Conservation (phyloP, 30 jellyfish, hydroid and myxozoan genomes). For the Hydractinia symbiolongicarpus region DNA sequence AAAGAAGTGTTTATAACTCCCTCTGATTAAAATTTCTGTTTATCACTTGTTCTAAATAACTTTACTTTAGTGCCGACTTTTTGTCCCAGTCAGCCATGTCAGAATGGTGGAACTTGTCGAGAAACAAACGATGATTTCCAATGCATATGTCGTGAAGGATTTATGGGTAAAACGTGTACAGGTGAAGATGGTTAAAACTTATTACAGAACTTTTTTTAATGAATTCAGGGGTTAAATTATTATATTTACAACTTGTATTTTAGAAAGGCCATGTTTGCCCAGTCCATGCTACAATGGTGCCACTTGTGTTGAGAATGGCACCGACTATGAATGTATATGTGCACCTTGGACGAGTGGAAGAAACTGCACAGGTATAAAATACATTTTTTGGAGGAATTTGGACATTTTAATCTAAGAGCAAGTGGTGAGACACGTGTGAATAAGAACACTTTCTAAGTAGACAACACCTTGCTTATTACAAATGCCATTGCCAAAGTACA, state of each 20-base stretch:
- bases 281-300: slow-evolving; percentile 75
- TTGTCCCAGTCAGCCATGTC: slow-evolving; percentile 71
- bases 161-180: slow-evolving; percentile 65
- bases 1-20: too few relatives aligned
- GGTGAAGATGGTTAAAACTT: slow-evolving; percentile 25
- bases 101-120: slow-evolving; percentile 69
- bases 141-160: slow-evolving; percentile 66
- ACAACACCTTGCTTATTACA: neutral
- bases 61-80: slow-evolving; percentile 43
- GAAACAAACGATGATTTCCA: slow-evolving; percentile 57
- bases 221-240: too few relatives aligned
- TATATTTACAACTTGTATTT: neutral
- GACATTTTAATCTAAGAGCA: neutral
- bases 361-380: slow-evolving; percentile 34
- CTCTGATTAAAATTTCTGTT: neutral
- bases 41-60: neutral
- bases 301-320: slow-evolving; percentile 54
- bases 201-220: neutral
- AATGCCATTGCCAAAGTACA: neutral
- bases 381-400: neutral
- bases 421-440: neutral
- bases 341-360: slow-evolving; percentile 43
- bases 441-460: neutral
- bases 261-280: slow-evolving; percentile 50
- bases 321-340: slow-evolving; percentile 58